Evolutionary conservation across 2,113 vertebrate species (phyloP).

Genomic region (Corythornis vintsioides): DNA sequence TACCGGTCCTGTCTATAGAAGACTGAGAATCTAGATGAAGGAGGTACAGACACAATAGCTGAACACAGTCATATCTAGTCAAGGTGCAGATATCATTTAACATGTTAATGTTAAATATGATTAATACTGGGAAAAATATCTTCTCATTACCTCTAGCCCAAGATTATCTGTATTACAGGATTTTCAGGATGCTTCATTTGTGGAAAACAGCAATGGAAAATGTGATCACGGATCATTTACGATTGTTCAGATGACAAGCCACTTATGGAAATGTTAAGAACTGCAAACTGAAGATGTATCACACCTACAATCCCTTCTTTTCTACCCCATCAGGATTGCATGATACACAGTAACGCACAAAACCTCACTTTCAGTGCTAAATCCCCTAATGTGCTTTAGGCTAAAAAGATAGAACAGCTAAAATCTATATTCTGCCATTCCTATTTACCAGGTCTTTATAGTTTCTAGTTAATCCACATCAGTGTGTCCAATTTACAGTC

Average conservation of each 20-base stretch:
- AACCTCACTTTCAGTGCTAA: neutral
- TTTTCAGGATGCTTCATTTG: neutral
- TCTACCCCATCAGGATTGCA: neutral
- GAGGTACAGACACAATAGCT: accelerated
- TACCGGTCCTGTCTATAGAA: neutral
- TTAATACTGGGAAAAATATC: neutral
- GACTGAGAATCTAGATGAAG: neutral
- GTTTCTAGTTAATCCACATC: neutral
- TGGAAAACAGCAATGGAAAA: neutral
- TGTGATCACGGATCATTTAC: neutral
- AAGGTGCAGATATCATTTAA: neutral
- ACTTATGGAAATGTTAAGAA: neutral
- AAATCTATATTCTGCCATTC: neutral
- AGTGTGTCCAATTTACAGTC: neutral
- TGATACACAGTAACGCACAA: neutral
- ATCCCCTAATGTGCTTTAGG: neutral
- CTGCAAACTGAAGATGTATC: neutral
- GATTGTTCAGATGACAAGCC: neutral
- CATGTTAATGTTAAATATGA: neutral
- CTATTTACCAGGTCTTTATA: neutral
- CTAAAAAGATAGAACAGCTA: neutral
- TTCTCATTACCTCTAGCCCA: neutral
- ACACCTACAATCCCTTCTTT: neutral
- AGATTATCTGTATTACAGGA: neutral
- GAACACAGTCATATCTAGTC: neutral